Evolutionary conservation across 2,888 invertebrate genomes (phyloP), one percentile per base, ranked within the genome.

Genomic region (Bruchidius siliquastri): DNA sequence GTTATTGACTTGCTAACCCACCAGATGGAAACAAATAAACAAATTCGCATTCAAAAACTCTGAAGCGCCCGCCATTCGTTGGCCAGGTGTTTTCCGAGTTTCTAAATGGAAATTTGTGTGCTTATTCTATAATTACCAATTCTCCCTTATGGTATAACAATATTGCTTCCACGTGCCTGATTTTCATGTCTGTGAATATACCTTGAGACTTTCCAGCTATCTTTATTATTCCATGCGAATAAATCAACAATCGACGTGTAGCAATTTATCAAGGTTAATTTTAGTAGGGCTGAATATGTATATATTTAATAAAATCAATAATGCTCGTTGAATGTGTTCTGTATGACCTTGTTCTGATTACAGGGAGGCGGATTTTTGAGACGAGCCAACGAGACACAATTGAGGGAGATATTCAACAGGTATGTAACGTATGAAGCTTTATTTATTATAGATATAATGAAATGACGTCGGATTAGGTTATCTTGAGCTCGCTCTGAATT

Each of bases 371-470:
- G 94, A 86, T 94, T 94, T 88, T 89, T 97, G 84, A 96, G 94
- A 88, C 91, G 98, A 85, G 98, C 98, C 76, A 94, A 94, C 85
- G 91, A 93, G 81, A 94, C 95, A 76, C 93, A 92, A 82, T 91
- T 99, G 79, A 91, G 92, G 87, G 94, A 94, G 81, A 93, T 99
- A 85, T 99, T 99, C 88, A 88, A 92, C 79, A 96, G 95, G 90
- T 49, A 49, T 49, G 18, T 49, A 49, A 49, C 49, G 13, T 49
- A 98, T 49, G 98, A 96, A 90, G 98, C 99, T 75, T 8, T 13
- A n/a, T 13, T 49, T 13, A 49, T 49, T 49, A 13, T 49, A 49
- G 18, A 49, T 49, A 13, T 3, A 49, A 49, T 8, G 13, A 1
- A 4, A 26, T 26, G 26, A 8, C 26, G 26, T 2, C 8, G 26